Base-by-base conservation (phyloP, 2,113 vertebrate genomes). In the Nibea albiflora region DNA sequence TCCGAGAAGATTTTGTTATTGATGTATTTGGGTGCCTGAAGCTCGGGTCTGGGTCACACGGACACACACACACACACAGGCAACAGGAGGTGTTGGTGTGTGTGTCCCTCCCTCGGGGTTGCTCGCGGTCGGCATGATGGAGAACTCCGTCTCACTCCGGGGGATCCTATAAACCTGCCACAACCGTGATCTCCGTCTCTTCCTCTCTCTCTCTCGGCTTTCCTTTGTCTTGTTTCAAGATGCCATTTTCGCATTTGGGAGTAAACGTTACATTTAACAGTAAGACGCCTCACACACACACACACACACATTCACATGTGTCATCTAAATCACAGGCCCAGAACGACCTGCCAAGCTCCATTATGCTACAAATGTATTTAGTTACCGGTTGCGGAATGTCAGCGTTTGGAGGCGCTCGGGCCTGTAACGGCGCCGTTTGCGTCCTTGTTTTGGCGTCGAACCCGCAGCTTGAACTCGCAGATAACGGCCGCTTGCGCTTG, bases 111-210 rank as follows among this genome's bases (percentile, higher is more conserved):
- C 54, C 87, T 78, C 87, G 66, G 78, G 82, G 89, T 79, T 80
- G 35, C 76, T 73, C 9, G 7, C 62, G 19, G 76, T 73, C 62
- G 19, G 58, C 54, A 88, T 87, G 84, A 93, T 82, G 61, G 77
- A 92, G 78, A 76, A 88, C 79, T 65, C 84, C 83, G 86, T 76
- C 87, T 86, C 90, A 89, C 90, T 93, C 79, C 84, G 85, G 90
- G 90, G 78, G 79, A 92, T 86, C 92, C 92, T 89, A 95, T 94
- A 93, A 95, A 95, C 76, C 92, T 93, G 92, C 90, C 92, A 86
- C 69, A 52, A 57, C 82, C 75, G 57, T 72, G 75, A 84, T 80
- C 87, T 87, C 71, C 20, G 28, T 73, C 76, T 86, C 50, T 87
- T 52, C 22, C 69, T 46, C 44, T 46, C 44, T 12, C 63, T 72